A percentile compares a stretch with the other conserved stretches of the same genome.
Evolutionary conservation across 1,140 invertebrate species (phyloP).

Genomic region (Probaryconus sp.): DNA sequence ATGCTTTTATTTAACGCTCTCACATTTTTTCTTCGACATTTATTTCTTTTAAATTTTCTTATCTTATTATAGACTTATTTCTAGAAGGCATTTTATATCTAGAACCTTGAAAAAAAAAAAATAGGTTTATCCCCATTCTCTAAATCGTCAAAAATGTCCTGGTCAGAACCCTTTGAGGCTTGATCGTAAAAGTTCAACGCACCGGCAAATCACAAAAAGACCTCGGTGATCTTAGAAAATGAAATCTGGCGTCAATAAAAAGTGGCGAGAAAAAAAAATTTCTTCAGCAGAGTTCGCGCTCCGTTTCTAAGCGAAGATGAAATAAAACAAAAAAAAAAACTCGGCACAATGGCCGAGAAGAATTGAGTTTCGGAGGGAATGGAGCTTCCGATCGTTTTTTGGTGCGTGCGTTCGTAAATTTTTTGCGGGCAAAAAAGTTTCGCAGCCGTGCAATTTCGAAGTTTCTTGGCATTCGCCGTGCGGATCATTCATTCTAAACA

Average conservation of each 20-base stretch:
- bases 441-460: slow-evolving; percentile 31
- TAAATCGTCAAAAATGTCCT: too few relatives aligned
- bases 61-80: too few relatives aligned
- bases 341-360: slow-evolving; percentile 3
- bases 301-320: background rate
- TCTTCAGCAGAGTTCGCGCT: slow-evolving; percentile 5
- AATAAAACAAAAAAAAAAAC: background rate
- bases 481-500: slow-evolving; percentile 48
- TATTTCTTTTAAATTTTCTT: too few relatives aligned
- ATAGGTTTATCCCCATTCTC: too few relatives aligned
- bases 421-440: slow-evolving; percentile 32
- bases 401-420: slow-evolving; percentile 24
- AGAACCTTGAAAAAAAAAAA: too few relatives aligned
- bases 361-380: slow-evolving; percentile 10
- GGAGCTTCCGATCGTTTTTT: slow-evolving; percentile 39
- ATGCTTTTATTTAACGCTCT: too few relatives aligned
- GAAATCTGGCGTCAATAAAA: slow-evolving; percentile 13
- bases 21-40: too few relatives aligned
- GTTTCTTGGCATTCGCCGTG: slow-evolving; percentile 28
- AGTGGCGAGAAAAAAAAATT: background rate
- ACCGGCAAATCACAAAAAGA: background rate
- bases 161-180: too few relatives aligned
- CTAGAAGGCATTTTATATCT: too few relatives aligned
- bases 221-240: slow-evolving; percentile 17
- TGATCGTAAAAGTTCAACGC: slow-evolving; percentile 20